These are phyloP conservation scores for Sebastolobus alascanus DNA, from an alignment of 2,797 vertebrate species.

Conservation along the genomic window DNA sequence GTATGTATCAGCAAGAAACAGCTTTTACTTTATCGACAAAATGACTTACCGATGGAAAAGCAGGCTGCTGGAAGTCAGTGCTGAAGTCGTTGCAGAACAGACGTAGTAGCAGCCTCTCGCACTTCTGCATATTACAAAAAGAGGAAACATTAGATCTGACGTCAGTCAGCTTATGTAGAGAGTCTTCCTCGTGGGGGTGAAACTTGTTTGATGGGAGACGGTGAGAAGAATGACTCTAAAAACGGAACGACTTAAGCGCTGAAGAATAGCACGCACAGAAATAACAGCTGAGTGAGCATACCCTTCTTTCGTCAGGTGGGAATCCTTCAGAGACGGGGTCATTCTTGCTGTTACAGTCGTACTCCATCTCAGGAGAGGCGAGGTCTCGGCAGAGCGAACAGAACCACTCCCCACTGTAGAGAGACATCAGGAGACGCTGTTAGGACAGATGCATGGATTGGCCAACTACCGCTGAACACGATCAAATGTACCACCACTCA, in stretches of 20 bases:
- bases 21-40: neutral
- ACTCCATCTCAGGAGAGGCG: slow-evolving; percentile 90
- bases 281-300: slow-evolving; percentile 65
- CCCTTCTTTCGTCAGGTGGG: slow-evolving; percentile 88
- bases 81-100: slow-evolving; percentile 96
- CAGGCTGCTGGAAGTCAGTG: slow-evolving; percentile 94
- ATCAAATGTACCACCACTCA: neutral
- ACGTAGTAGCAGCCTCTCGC: slow-evolving; percentile 92
- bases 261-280: neutral
- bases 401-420: slow-evolving; percentile 94
- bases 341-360: slow-evolving; percentile 87
- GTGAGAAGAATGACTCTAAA: neutral
- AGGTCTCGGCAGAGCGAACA: slow-evolving; percentile 94
- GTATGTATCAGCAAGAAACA: neutral
- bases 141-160: neutral
- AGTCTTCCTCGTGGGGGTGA: neutral
- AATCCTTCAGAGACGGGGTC: slow-evolving; percentile 71
- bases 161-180: neutral
- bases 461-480: neutral
- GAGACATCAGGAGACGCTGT: neutral
- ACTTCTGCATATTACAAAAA: slow-evolving; percentile 84
- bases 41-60: slow-evolving; percentile 90
- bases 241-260: neutral
- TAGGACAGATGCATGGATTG: neutral
- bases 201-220: neutral